Base-by-base conservation (phyloP, 2,888 invertebrate species). In the Nymphalis polychloros region DNA sequence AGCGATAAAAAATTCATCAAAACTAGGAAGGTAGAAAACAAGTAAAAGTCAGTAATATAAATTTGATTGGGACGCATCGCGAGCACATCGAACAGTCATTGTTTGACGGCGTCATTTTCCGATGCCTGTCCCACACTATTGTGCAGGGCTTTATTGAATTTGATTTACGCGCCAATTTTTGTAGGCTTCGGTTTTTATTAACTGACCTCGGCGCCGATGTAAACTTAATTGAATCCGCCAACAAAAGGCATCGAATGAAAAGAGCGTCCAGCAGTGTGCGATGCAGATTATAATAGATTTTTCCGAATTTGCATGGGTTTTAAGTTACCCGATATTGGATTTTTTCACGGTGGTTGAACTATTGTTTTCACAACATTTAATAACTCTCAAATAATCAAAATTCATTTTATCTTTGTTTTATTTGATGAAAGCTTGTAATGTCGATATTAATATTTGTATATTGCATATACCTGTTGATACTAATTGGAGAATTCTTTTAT, bases 211-310 rank as follows among this genome's bases (percentile, higher is more conserved):
- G 89, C 81, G 89, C 86, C 86, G 89, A 86, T 92, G 92, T 92
- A 91, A 92, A 91, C 90, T 92, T 92, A 92, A 92, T 92, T 92
- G 92, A 90, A 92, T 92, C 88, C 86, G 79, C 83, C 83, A 87
- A 92, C 92, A 92, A 92, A 89, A 90, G 92, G 91, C 88, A 84
- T 84, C 84, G 84, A 85, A 88, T 92, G 92, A 91, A 92, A 92
- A 90, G 92, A 90, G 90, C 90, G 87, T 85, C 87, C 91, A 85
- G 81, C 86, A 87, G 87, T 92, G 92, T 92, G 92, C 89, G 83
- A 88, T 89, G 90, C 86, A 89, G 92, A 92, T 92, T 91, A 92
- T 90, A 90, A 89, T 90, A 87, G 89, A 86, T 89, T 89, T 89
- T 88, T 81, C 84, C 81, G 86, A 88, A 91, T 91, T 89, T 89